Conservation (phyloP, 2,113 vertebrate genomes). For the Scomber japonicus region DNA sequence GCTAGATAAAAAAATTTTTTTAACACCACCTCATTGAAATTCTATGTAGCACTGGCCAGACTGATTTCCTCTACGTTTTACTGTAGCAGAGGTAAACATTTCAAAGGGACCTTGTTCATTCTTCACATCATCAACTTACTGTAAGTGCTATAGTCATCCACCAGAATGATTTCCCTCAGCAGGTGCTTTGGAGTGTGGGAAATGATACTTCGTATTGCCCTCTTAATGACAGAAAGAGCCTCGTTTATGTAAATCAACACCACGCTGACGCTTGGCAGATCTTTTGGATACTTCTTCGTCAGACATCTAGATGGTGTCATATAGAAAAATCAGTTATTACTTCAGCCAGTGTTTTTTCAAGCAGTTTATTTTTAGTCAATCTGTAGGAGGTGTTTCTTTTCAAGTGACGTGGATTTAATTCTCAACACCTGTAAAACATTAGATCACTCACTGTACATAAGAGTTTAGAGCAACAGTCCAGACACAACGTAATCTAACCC, state of each 20-base stretch:
- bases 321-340: not conserved
- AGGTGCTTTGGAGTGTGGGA: slow-evolving; percentile 79
- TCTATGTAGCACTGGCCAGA: not conserved
- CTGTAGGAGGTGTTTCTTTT: too few relatives aligned
- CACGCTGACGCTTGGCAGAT: slow-evolving; percentile 84
- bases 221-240: slow-evolving; percentile 83
- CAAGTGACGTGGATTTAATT: too few relatives aligned
- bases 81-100: too few relatives aligned
- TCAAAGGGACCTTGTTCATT: too few relatives aligned
- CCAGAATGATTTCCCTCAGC: slow-evolving; percentile 86
- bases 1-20: not conserved
- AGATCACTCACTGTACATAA: too few relatives aligned
- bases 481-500: too few relatives aligned
- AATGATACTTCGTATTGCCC: slow-evolving; percentile 83
- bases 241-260: slow-evolving; percentile 87
- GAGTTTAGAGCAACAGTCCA: too few relatives aligned
- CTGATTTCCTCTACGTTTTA: too few relatives aligned
- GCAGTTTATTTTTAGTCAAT: too few relatives aligned
- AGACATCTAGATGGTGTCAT: slow-evolving; percentile 72
- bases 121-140: slow-evolving; percentile 67
- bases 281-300: slow-evolving; percentile 73
- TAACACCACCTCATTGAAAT: not conserved
- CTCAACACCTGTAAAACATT: too few relatives aligned
- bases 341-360: not conserved
- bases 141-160: slow-evolving; percentile 86